These are phyloP conservation scores for Noctua janthina DNA, from an alignment of 2,888 invertebrate genomes.

Conservation along the genomic window DNA sequence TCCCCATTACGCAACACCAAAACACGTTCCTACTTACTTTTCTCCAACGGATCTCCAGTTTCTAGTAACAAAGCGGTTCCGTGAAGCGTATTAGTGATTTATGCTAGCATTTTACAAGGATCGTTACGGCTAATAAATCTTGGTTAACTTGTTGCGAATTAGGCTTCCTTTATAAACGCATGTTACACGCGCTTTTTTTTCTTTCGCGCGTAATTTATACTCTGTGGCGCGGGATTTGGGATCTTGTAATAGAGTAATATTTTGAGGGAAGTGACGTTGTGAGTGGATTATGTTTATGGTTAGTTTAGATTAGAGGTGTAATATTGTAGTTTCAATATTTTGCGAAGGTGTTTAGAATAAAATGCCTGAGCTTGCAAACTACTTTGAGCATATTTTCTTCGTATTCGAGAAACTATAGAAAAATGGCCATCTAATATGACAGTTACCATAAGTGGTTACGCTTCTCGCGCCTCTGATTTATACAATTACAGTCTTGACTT, in stretches of 20 bases:
- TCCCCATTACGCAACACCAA: not conserved
- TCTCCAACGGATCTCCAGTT: slow-evolving; percentile 66
- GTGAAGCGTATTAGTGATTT: slow-evolving; percentile 81
- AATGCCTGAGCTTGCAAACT: not conserved
- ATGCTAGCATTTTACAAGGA: slow-evolving; percentile 82
- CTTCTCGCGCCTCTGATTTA: not conserved
- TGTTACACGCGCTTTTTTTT: slow-evolving; percentile 65
- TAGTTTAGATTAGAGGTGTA: not conserved
- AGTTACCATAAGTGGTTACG: not conserved
- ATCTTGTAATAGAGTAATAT: slow-evolving; percentile 58
- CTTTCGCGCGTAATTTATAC: slow-evolving; percentile 60
- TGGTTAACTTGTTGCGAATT: slow-evolving; percentile 85
- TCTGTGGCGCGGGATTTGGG: slow-evolving; percentile 50
- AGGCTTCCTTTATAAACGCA: slow-evolving; percentile 73
- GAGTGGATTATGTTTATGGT: slow-evolving; percentile 35
- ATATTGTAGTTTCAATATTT: not conserved
- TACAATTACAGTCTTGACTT: too few relatives aligned
- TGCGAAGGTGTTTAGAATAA: not conserved
- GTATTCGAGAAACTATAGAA: not conserved
- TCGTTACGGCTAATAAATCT: slow-evolving; percentile 86
- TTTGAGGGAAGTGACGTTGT: slow-evolving; percentile 42
- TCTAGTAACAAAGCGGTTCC: slow-evolving; percentile 69
- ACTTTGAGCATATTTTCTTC: not conserved
- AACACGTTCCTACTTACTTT: slow-evolving; percentile 31
- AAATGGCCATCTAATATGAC: not conserved